phyloP scores from a whole-genome alignment of 2,797 vertebrate species.

The Sandelia bainsii region DNA sequence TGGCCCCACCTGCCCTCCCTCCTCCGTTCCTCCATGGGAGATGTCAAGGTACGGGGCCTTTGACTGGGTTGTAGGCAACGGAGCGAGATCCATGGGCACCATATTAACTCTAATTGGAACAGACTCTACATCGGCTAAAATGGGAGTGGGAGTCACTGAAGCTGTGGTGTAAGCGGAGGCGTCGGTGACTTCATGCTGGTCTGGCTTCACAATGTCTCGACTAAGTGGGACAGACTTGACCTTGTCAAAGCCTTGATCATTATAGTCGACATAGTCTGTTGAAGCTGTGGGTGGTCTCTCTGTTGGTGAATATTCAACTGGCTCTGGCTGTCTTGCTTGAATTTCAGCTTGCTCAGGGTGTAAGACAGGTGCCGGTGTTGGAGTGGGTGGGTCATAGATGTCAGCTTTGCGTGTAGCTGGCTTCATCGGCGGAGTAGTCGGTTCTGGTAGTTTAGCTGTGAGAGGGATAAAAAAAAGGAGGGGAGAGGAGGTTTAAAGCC shows the following conservation, averaged over 20 bases:
- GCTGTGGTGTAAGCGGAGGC: not conserved
- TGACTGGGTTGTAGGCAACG: constrained; percentile 44
- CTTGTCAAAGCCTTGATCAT: not conserved
- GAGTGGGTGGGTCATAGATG: not conserved
- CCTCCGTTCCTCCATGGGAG: not conserved
- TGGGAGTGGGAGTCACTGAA: not conserved
- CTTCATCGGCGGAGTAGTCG: constrained; percentile 4
- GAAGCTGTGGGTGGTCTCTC: constrained; percentile 10
- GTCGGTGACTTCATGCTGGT: not conserved
- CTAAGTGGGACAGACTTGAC: not conserved
- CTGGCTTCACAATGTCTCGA: not conserved
- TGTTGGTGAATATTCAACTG: not conserved
- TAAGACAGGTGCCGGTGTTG: not conserved
- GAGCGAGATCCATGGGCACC: constrained; percentile 36
- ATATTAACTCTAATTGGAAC: constrained; percentile 29
- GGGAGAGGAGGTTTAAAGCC: not conserved
- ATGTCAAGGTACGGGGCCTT: constrained; percentile 52
- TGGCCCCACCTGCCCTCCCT: constrained; percentile 1
- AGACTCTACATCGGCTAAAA: constrained; percentile 23
- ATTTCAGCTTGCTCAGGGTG: constrained; percentile 18
- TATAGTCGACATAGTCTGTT: not conserved
- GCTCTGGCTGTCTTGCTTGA: constrained; percentile 12
- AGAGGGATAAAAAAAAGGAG: constrained; percentile 19
- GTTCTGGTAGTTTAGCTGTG: constrained; percentile 65
- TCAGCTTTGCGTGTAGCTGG: not conserved